Evolutionary conservation across 2,113 vertebrate genomes (phyloP).

Genomic region (Elachura formosa): DNA sequence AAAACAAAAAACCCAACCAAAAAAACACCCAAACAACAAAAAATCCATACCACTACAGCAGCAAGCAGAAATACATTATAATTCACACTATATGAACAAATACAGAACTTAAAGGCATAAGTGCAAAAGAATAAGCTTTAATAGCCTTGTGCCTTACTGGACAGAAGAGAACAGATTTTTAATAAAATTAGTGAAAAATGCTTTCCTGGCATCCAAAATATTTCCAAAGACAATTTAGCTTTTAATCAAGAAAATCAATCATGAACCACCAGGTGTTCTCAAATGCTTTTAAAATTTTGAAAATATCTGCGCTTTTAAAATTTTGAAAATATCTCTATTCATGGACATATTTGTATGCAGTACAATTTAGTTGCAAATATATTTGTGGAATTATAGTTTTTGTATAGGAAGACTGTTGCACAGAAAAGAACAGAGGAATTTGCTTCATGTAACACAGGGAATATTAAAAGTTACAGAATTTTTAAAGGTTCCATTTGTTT

Average conservation of each 20-base stretch:
- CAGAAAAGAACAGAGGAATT: not conserved
- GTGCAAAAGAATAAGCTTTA: not conserved
- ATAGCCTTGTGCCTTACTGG: not conserved
- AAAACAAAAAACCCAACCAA: too few relatives aligned
- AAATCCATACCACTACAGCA: too few relatives aligned
- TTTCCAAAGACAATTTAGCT: not conserved
- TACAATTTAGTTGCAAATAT: not conserved
- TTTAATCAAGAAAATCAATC: not conserved
- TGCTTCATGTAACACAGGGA: not conserved
- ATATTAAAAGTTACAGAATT: not conserved
- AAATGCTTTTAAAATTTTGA: not conserved
- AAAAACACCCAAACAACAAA: too few relatives aligned
- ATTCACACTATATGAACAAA: not conserved
- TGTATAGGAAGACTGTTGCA: not conserved
- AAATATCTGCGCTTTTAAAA: not conserved
- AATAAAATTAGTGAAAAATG: not conserved
- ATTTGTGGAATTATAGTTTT: not conserved
- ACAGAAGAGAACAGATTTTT: not conserved
- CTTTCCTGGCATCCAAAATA: not conserved
- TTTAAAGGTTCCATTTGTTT: not conserved
- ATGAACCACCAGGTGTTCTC: not conserved
- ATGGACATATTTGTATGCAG: not conserved
- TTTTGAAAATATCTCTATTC: not conserved
- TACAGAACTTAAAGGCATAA: not conserved
- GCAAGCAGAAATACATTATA: not conserved